Evolutionary conservation across 2,113 vertebrate genomes (phyloP).

Genomic region (Microtus richardsoni): DNA sequence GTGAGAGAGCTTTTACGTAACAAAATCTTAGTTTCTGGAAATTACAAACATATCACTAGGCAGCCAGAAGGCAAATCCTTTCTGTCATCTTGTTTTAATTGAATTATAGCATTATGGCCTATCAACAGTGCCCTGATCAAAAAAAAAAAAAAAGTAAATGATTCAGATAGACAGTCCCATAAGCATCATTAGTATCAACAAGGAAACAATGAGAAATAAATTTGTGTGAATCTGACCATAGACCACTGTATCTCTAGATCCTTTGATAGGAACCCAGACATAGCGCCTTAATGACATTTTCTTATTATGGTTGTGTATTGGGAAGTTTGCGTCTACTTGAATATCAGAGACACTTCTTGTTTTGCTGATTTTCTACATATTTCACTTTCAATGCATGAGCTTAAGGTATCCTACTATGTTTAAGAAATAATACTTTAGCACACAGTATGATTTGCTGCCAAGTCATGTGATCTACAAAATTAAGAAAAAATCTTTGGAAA

Average conservation of each 20-base stretch:
- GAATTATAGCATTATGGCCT: not conserved
- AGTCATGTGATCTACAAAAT: not conserved
- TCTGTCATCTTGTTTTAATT: not conserved
- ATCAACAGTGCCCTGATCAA: not conserved
- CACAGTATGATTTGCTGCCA: not conserved
- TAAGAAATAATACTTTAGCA: not conserved
- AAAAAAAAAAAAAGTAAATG: not conserved
- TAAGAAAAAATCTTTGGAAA: not conserved
- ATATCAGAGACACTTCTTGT: not conserved
- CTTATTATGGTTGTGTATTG: not conserved
- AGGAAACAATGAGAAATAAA: not conserved
- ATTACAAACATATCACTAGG: not conserved
- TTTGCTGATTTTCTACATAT: not conserved
- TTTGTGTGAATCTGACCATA: not conserved
- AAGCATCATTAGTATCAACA: fast-evolving
- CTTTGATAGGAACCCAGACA: fast-evolving
- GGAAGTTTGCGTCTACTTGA: not conserved
- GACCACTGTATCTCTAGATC: not conserved
- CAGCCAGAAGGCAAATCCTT: not conserved
- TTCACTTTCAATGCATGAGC: not conserved
- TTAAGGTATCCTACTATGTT: too few relatives aligned
- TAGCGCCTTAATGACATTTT: not conserved
- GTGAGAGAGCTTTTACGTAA: conserved; percentile 49
- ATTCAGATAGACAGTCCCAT: not conserved
- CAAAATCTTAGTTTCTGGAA: not conserved